Evolutionary conservation across 2,888 invertebrate species (phyloP).

Genomic region (Nomada goodeniana): DNA sequence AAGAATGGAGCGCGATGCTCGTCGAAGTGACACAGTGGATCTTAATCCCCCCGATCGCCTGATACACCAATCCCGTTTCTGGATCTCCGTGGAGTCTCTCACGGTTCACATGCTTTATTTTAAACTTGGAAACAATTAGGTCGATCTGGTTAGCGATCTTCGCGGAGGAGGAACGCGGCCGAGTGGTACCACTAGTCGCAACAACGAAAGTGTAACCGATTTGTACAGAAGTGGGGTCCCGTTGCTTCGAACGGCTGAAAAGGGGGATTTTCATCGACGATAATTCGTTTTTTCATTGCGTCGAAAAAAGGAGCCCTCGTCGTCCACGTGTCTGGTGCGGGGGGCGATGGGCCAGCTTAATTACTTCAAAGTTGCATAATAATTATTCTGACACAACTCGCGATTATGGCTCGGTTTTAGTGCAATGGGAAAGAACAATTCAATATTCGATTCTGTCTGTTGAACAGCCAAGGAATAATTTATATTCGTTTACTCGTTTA

Average conservation of each 20-base stretch:
- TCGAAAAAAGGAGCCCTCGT: conserved; percentile 31
- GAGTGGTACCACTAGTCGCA: conserved; percentile 80
- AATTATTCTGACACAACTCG: conserved; percentile 68
- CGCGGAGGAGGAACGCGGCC: conserved; percentile 61
- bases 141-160: conserved; percentile 58
- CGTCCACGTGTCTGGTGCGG: conserved; percentile 3
- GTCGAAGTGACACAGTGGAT: background rate
- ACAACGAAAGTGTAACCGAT: conserved; percentile 81
- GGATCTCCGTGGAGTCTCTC: conserved; percentile 29
- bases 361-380: conserved; percentile 73
- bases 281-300: conserved; percentile 38
- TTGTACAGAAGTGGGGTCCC: conserved; percentile 67
- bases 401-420: conserved; percentile 41
- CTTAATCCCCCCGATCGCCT: background rate
- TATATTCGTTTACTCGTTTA: too few species aligned
- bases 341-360: conserved; percentile 43
- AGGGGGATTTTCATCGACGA: conserved; percentile 27
- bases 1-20: background rate
- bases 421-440: conserved; percentile 5
- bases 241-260: conserved; percentile 42
- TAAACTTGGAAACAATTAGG: conserved; percentile 59
- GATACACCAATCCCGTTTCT: background rate
- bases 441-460: conserved; percentile 6
- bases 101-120: conserved; percentile 51
- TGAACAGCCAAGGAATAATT: background rate